Evolutionary conservation across 2,888 invertebrate species (phyloP), one percentile per base, ranked within the genome.

Genomic region (Hirtodrosophila cameraria): DNA sequence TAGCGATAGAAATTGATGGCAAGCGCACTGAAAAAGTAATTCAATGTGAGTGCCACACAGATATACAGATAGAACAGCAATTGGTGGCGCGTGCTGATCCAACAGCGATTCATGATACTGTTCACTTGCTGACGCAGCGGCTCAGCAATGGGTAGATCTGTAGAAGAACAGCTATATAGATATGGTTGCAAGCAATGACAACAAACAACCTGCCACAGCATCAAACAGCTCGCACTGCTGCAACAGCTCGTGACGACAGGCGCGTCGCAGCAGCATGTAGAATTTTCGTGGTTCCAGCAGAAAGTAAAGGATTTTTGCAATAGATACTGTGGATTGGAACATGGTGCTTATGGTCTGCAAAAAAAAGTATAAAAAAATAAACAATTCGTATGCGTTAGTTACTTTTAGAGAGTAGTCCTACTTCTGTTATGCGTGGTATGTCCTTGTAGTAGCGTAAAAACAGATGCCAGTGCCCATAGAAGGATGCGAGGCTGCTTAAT

Each of bases 391-490:
- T 52, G 50, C 45, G 9, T 16, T n/a, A n/a, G n/a, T n/a, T n/a
- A 33, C 25, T 57, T 46, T 49, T 43, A 28, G 6, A 25, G 28
- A 36, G 49, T 16, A 18, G 11, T 5, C 1, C 13, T 12, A 88
- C 89, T 77, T 88, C 88, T 1, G 75, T 58, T 3, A 86, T 71
- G 13, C 68, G 71, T 1, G 88, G 65, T 7, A 88, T 68, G 27
- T 88, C 75, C 7, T 42, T n/a, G 2, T 84, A 39, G 16, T 80
- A 68, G 18, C 55, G 55, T 5, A 59, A 16, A 9, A 76, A 45
- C 16, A 75, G 67, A 13, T 68, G 39, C 70, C 67, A 84, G 13
- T 88, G 87, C 0, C 85, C 89, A 43, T 84, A 88, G n/a, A 86
- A 55, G 0, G 88, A 72, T 0, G 69, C 13, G 7, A 69, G 3